Conservation (phyloP, 1,140 invertebrate genomes). For the Aphidius ervi region DNA sequence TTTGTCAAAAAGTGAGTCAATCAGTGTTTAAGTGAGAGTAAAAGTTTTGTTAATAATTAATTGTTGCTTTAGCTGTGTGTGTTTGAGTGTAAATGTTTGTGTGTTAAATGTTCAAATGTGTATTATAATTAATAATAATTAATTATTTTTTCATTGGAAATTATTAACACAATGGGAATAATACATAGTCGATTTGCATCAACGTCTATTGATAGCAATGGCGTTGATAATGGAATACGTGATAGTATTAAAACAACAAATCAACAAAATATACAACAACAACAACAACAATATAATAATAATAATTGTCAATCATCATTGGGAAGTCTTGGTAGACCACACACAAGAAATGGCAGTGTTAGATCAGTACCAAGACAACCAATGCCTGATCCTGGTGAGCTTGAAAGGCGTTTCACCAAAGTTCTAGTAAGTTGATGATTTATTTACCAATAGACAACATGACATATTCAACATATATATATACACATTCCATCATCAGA, state of each 20-base stretch:
- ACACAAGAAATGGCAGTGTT: conserved; percentile 68
- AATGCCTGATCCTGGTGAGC: conserved; percentile 82
- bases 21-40: no score
- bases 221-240: conserved; percentile 36
- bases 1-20: no score
- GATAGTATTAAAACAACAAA: conserved; percentile 18
- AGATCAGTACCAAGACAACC: conserved; percentile 74
- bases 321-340: conserved; percentile 43
- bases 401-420: conserved; percentile 90
- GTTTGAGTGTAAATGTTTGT: not conserved
- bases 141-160: no score
- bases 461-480: no score
- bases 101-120: not conserved
- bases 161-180: conserved; percentile 40
- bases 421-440: conserved; percentile 73
- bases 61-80: not conserved
- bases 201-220: conserved; percentile 35
- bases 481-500: no score
- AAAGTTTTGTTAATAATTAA: not conserved
- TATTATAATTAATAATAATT: no score
- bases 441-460: not conserved
- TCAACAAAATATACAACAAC: conserved; percentile 27
- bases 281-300: conserved; percentile 22
- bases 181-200: conserved; percentile 40
- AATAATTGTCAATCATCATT: conserved; percentile 34